Conservation (phyloP, 1,140 invertebrate genomes). For the Venustaconcha ellipsiformis region DNA sequence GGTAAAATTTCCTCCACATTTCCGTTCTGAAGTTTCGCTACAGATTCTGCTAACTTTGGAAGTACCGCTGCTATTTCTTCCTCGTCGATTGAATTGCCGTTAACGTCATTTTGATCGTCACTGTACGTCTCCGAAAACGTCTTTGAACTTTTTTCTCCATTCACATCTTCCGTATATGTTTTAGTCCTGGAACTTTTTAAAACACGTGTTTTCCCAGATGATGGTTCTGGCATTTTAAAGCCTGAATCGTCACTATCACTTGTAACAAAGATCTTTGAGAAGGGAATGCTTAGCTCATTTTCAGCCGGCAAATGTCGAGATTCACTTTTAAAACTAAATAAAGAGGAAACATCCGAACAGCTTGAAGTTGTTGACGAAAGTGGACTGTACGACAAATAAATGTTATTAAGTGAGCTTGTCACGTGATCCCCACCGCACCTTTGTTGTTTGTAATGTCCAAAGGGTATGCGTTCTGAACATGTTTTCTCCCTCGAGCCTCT, state of each 20-base stretch:
- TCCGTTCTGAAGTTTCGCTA: conserved; percentile 18
- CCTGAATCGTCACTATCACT: not conserved
- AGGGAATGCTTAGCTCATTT: too few relatives aligned
- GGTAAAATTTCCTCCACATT: conserved; percentile 28
- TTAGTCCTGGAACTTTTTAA: conserved; percentile 23
- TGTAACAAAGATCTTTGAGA: too few relatives aligned
- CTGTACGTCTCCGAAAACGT: conserved; percentile 11
- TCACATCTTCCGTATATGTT: conserved; percentile 17
- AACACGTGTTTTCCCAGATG: conserved; percentile 13
- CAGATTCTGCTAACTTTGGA: conserved; percentile 21
- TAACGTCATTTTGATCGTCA: conserved; percentile 9
- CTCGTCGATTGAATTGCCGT: conserved; percentile 19
- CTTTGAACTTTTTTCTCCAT: conserved; percentile 16
- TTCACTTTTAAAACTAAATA: too few relatives aligned
- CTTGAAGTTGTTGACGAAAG: too few relatives aligned
- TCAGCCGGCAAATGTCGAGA: too few relatives aligned
- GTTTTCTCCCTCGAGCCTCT: too few relatives aligned
- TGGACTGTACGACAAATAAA: too few relatives aligned
- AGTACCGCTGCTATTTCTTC: conserved; percentile 19
- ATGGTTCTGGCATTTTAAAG: conserved; percentile 13
- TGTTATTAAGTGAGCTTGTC: too few relatives aligned
- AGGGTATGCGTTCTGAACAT: too few relatives aligned
- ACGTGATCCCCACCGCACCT: too few relatives aligned
- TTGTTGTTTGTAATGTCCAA: too few relatives aligned
- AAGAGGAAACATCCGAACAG: too few relatives aligned